phyloP scores from a whole-genome alignment of 1,140 invertebrate genomes.

The Venturia canescens region DNA sequence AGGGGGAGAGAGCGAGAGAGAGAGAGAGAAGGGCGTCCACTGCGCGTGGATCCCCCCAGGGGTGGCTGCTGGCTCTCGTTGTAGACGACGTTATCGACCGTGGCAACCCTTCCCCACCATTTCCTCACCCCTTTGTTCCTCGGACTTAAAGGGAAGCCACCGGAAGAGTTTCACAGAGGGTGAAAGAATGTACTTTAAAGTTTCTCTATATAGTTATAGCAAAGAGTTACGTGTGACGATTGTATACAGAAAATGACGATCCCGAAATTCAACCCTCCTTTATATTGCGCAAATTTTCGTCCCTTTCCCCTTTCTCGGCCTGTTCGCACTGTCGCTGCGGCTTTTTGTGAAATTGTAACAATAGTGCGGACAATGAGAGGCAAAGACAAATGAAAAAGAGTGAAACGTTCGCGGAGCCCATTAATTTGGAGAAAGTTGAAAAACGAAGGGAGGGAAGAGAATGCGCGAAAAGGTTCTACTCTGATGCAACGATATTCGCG shows the following conservation, averaged over 20 bases:
- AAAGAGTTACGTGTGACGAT: neutral
- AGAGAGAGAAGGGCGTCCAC: constrained; percentile 23
- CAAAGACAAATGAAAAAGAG: neutral
- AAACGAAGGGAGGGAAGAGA: neutral
- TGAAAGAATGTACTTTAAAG: neutral
- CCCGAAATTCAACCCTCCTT: neutral
- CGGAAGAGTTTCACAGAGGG: constrained; percentile 11
- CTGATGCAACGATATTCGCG: no score
- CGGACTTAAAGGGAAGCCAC: constrained; percentile 32
- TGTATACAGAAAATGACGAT: neutral
- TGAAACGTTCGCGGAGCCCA: neutral
- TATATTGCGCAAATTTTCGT: neutral
- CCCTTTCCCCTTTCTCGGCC: neutral
- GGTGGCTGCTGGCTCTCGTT: constrained; percentile 55
- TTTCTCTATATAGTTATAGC: neutral
- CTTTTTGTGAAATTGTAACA: neutral
- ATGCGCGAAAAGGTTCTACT: no score
- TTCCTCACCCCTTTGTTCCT: constrained; percentile 2
- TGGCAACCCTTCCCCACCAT: constrained; percentile 4
- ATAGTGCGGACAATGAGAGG: neutral
- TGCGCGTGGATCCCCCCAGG: constrained; percentile 52
- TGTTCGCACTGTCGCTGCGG: no score
- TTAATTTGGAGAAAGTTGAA: neutral
- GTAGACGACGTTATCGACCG: constrained; percentile 46
- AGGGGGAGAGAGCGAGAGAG: neutral